phyloP scores from a whole-genome alignment of 2,797 vertebrate genomes.

The Lateolabrax maculatus region DNA sequence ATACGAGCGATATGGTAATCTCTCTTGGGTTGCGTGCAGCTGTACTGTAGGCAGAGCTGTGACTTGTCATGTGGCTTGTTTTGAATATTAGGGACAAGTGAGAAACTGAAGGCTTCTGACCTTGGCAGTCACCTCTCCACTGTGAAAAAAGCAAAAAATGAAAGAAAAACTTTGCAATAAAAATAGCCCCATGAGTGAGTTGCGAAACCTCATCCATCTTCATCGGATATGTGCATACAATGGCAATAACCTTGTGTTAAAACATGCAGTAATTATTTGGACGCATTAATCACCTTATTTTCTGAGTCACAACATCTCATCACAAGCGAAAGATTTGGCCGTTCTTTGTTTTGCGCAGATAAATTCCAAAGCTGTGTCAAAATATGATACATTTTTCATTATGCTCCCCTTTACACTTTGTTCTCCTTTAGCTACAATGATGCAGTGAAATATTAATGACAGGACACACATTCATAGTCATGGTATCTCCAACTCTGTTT shows the following conservation, averaged over 20 bases:
- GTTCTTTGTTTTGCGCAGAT: slow-evolving; percentile 64
- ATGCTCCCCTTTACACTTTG: slow-evolving; percentile 77
- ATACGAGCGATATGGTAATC: slow-evolving; percentile 73
- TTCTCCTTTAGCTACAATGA: slow-evolving; percentile 75
- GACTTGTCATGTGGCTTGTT: slow-evolving; percentile 69
- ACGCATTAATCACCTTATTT: slow-evolving; percentile 59
- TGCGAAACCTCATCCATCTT: slow-evolving; percentile 46
- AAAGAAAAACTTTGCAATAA: slow-evolving; percentile 23
- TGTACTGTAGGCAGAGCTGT: slow-evolving; percentile 57
- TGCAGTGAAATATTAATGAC: slow-evolving; percentile 85
- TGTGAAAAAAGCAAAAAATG: neutral
- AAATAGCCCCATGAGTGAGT: slow-evolving; percentile 38
- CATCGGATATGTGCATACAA: slow-evolving; percentile 11
- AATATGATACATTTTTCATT: slow-evolving; percentile 84
- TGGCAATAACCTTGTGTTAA: slow-evolving; percentile 20
- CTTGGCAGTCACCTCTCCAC: slow-evolving; percentile 60
- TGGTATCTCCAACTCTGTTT: slow-evolving; percentile 55
- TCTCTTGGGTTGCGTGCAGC: slow-evolving; percentile 65
- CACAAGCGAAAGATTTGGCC: slow-evolving; percentile 17
- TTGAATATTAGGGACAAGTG: slow-evolving; percentile 71
- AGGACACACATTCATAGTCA: slow-evolving; percentile 70
- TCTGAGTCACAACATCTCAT: slow-evolving; percentile 49
- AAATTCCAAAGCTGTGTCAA: slow-evolving; percentile 75
- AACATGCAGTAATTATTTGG: slow-evolving; percentile 38
- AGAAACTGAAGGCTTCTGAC: slow-evolving; percentile 67